phyloP scores from a whole-genome alignment of 2,888 invertebrate genomes.

The Cabera pusaria region DNA sequence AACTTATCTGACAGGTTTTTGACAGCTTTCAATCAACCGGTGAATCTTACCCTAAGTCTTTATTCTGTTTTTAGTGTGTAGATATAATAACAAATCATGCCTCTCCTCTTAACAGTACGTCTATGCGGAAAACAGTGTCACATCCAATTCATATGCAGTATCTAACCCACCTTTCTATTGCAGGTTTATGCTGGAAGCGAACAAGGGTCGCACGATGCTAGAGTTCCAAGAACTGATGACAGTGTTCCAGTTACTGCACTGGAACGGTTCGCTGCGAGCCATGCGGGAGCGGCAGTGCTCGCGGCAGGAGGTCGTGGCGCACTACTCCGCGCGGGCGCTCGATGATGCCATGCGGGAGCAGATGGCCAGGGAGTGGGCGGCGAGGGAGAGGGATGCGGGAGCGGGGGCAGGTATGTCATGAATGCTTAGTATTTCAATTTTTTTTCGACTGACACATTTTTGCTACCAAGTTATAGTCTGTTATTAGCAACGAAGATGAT shows the following conservation, averaged over 20 bases:
- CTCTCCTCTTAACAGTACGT: too few relatives aligned
- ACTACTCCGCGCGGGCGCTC: conserved; percentile 95
- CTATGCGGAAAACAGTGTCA: too few relatives aligned
- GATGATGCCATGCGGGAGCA: conserved; percentile 98
- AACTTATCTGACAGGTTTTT: too few relatives aligned
- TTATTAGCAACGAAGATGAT: too few relatives aligned
- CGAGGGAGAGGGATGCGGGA: conserved; percentile 67
- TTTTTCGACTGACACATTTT: too few relatives aligned
- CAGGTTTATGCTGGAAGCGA: conserved; percentile 90
- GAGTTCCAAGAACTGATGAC: conserved; percentile 99
- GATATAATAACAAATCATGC: too few relatives aligned
- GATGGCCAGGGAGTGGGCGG: conserved; percentile 98
- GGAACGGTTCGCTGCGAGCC: conserved; percentile 98
- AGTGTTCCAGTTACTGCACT: conserved; percentile 97
- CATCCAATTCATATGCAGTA: background rate
- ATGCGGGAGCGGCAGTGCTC: conserved; percentile 98
- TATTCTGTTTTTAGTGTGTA: too few relatives aligned
- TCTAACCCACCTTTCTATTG: conserved; percentile 12
- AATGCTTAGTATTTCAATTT: too few relatives aligned
- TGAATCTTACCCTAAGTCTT: too few relatives aligned
- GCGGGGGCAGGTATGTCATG: conserved; percentile 79
- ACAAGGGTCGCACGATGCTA: conserved; percentile 96
- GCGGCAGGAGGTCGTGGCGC: conserved; percentile 94
- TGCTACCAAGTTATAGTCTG: too few relatives aligned
- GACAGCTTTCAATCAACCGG: too few relatives aligned